A percentile compares a stretch with the other conserved stretches of the same genome.
Conservation (phyloP, 2,888 invertebrate species). For the Tinea semifulvella region DNA sequence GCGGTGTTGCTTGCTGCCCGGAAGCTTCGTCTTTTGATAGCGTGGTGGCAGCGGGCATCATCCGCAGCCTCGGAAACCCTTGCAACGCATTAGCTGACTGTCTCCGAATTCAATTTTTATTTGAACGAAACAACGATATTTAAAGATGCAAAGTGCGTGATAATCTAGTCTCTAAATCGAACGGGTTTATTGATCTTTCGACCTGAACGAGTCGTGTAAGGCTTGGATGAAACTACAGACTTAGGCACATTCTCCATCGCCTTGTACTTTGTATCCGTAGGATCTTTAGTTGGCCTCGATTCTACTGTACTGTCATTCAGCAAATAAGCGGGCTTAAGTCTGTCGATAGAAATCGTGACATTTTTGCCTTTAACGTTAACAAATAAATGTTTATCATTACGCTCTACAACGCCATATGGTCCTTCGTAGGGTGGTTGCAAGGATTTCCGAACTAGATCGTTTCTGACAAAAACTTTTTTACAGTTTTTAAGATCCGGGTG, state of each 20-base stretch:
- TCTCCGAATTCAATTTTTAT: neutral
- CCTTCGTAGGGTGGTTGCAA: slow-evolving; percentile 17
- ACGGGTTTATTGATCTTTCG: neutral
- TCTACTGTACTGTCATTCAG: slow-evolving; percentile 13
- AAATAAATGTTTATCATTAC: slow-evolving; percentile 15
- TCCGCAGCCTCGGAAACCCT: neutral
- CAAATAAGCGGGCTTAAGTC: slow-evolving; percentile 18
- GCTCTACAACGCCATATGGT: slow-evolving; percentile 16
- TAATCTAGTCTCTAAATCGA: neutral
- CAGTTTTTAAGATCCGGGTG: slow-evolving; percentile 12
- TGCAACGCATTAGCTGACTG: neutral
- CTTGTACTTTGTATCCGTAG: neutral
- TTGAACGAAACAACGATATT: no score
- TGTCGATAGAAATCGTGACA: slow-evolving; percentile 17
- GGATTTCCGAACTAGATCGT: slow-evolving; percentile 13
- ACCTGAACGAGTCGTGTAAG: neutral
- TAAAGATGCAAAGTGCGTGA: no score
- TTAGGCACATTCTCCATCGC: neutral
- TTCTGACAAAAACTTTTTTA: slow-evolving; percentile 16
- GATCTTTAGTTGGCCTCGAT: neutral
- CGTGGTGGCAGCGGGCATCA: neutral
- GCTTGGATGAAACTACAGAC: neutral
- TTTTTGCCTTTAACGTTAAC: slow-evolving; percentile 1
- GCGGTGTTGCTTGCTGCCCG: neutral
- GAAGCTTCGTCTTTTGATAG: neutral